Percentiles rank a stretch among this genome's conserved stretches.
phyloP scores from a whole-genome alignment of 1,140 invertebrate species.

The Lethocerus indicus region DNA sequence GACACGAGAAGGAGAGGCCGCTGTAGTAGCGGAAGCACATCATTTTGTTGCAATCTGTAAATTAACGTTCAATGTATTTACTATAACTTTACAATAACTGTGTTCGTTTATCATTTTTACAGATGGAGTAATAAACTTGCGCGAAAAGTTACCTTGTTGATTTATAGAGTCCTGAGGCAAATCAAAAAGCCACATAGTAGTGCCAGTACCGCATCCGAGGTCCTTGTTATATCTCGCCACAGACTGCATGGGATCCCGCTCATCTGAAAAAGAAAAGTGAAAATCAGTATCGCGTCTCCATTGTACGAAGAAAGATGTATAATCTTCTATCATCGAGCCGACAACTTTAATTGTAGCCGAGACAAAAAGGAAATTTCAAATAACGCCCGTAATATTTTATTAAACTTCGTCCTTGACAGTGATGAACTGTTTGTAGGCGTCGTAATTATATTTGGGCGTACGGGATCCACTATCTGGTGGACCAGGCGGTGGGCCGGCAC shows the following conservation, averaged over 20 bases:
- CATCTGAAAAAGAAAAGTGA: conserved; percentile 14
- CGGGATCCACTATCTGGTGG: too few species aligned
- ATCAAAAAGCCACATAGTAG: conserved; percentile 23
- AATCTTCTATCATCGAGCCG: too few species aligned
- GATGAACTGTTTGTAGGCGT: too few species aligned
- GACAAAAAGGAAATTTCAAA: too few species aligned
- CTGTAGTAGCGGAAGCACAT: conserved; percentile 32
- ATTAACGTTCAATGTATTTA: not conserved
- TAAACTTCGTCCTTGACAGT: too few species aligned
- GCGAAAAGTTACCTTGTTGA: conserved; percentile 17
- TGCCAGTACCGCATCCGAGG: conserved; percentile 14
- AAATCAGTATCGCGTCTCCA: not conserved
- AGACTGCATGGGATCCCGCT: conserved; percentile 14
- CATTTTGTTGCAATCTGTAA: conserved; percentile 26
- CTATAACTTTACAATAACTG: not conserved
- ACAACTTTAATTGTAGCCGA: too few species aligned
- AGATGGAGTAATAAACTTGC: not conserved
- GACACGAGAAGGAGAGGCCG: conserved; percentile 25
- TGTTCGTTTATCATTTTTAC: not conserved
- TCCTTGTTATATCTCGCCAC: conserved; percentile 16
- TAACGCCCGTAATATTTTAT: too few species aligned
- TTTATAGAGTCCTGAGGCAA: conserved; percentile 19
- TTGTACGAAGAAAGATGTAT: too few species aligned
- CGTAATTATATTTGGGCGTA: too few species aligned
- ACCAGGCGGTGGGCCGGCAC: too few species aligned